Evolutionary conservation across 2,888 invertebrate species (phyloP).

Genomic region (Hemicrepidius hirtus): DNA sequence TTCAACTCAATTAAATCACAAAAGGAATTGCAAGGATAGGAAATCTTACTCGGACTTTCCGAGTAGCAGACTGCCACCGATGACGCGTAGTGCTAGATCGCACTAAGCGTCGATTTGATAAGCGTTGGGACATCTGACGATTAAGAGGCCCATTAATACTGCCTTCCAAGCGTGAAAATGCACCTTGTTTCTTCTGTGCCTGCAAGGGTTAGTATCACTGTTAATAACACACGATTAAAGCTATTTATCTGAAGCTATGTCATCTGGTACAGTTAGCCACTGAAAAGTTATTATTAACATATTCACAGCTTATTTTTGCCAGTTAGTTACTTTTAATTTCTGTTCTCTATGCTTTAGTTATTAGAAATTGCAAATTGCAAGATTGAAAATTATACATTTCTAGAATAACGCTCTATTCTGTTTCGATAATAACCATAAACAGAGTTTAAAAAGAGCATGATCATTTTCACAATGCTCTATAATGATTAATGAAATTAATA

Average conservation of each 20-base stretch:
- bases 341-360: neutral
- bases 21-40: constrained; percentile 6
- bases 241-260: neutral
- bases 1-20: constrained; percentile 18
- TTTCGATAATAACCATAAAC: too few species aligned
- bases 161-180: constrained; percentile 80
- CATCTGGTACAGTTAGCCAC: neutral
- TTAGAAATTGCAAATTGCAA: too few species aligned
- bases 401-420: too few species aligned
- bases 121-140: constrained; percentile 80
- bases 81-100: constrained; percentile 71
- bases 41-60: constrained; percentile 84
- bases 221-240: constrained; percentile 37
- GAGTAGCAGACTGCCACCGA: constrained; percentile 82
- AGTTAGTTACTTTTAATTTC: neutral
- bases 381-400: too few species aligned
- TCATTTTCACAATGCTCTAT: too few species aligned
- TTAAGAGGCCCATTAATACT: constrained; percentile 78
- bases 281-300: neutral
- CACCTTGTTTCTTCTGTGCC: constrained; percentile 78
- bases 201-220: constrained; percentile 64
- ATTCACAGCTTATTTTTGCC: neutral
- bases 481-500: too few species aligned
- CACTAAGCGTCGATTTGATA: constrained; percentile 74
- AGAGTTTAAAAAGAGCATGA: too few species aligned